phyloP scores from a whole-genome alignment of 2,113 vertebrate species.

The Pao palembangensis region DNA sequence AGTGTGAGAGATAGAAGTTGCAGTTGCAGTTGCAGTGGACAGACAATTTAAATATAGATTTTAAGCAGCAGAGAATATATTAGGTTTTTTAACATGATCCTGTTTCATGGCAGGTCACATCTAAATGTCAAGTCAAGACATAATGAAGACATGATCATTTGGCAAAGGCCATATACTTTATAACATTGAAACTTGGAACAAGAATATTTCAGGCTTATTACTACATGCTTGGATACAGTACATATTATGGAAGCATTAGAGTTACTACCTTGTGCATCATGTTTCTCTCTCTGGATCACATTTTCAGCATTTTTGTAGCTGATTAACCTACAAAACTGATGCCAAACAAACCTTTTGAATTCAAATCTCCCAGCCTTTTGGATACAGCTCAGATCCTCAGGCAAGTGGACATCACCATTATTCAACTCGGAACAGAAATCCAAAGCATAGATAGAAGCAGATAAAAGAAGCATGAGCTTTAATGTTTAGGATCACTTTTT shows the following conservation, averaged over 20 bases:
- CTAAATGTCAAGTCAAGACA: conserved; percentile 34
- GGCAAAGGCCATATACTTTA: not conserved
- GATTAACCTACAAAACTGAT: too few species aligned
- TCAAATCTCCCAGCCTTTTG: too few species aligned
- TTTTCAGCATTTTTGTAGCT: too few species aligned
- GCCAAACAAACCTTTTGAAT: too few species aligned
- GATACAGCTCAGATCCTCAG: too few species aligned
- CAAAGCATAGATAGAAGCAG: too few species aligned
- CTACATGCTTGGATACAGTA: too few species aligned
- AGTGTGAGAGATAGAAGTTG: conserved; percentile 34
- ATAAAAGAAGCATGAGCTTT: not conserved
- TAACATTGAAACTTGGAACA: conserved; percentile 5
- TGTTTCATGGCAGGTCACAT: conserved; percentile 15
- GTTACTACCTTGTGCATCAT: too few species aligned
- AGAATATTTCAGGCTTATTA: not conserved
- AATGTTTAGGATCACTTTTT: not conserved
- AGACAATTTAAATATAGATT: conserved; percentile 42
- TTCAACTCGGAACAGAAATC: too few species aligned
- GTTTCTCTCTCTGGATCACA: too few species aligned
- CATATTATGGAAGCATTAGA: too few species aligned
- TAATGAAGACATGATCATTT: conserved; percentile 22
- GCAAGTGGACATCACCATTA: too few species aligned
- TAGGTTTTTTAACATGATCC: conserved; percentile 6
- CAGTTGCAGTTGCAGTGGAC: conserved; percentile 39
- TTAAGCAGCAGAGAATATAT: conserved; percentile 25